Evolutionary conservation across 2,113 vertebrate genomes (phyloP), one percentile per base, ranked within the genome.

Genomic region (Sorex fumeus): DNA sequence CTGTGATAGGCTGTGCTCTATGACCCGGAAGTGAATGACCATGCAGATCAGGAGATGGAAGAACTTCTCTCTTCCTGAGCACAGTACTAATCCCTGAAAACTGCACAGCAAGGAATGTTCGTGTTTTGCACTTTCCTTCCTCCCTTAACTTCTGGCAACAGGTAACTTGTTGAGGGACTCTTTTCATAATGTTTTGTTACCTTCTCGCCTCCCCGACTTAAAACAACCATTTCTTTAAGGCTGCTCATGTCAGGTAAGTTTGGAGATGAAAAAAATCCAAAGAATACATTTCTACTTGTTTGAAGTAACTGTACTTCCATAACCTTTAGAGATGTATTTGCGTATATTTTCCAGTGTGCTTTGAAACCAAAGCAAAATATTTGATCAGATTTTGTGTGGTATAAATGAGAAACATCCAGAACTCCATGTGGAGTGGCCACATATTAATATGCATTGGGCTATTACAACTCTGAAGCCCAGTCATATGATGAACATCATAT

Each of bases 221-320:
- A 89, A 93, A 30, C 6, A 32, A 32, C 3, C 18, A 6, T 83
- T 62, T 93, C 62, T 75, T 72, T 62, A 50, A 27, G 3, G 25
- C 25, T 66, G 72, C 18, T 88, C 57, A 13, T 12, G 1, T 43
- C 36, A 64, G 9, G 1, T 36, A 30, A 50, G 2, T 70, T 91
- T 83, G 85, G 32, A 75, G 27, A 89, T 43, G 21, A 85, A 91
- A 76, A 10, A 36, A 74, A 88, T 25, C 60, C 8, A 25, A 88
- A 84, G 69, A n/a, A 92, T 13, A 84, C 76, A 81, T 66, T 60
- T 90, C 69, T 40, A 89, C 32, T 47, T 79, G 60, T 27, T 21
- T n/a, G 70, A 87, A 90, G 50, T 36, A 88, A 71, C 36, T 75
- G 13, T 4, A 66, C 27, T n/a, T 80, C 67, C 57, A 40, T 45